A percentile compares a stretch with the other conserved stretches of the same genome.
Conservation (phyloP, 2,113 vertebrate genomes). For the Oceanites oceanicus region DNA sequence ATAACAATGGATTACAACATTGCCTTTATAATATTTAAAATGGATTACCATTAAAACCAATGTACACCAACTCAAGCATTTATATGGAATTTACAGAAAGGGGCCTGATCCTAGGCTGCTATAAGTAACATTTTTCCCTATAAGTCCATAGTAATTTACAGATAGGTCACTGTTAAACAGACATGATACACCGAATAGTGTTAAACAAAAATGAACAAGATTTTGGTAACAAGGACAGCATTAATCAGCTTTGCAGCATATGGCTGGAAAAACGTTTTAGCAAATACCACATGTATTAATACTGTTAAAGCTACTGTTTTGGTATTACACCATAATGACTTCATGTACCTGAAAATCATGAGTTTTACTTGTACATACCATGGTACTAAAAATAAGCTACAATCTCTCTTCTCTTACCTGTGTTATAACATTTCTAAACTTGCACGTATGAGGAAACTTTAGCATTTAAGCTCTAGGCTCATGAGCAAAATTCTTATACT, state of each 20-base stretch:
- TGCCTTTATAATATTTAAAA: neutral
- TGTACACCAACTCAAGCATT: neutral
- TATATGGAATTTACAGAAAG: neutral
- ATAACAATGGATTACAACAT: neutral
- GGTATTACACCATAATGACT: neutral
- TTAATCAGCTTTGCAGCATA: neutral
- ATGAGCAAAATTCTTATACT: neutral
- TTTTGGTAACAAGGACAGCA: neutral
- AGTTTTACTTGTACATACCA: neutral
- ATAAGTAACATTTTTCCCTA: neutral
- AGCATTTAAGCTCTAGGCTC: neutral
- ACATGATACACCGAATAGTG: neutral
- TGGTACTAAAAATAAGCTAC: neutral
- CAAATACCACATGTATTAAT: neutral
- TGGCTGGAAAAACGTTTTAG: neutral
- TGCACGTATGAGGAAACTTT: neutral
- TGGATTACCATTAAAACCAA: neutral
- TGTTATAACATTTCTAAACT: neutral
- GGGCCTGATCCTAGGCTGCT: neutral
- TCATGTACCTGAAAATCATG: neutral
- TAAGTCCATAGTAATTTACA: neutral
- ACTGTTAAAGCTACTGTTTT: neutral
- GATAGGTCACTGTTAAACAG: neutral
- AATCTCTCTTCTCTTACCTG: neutral
- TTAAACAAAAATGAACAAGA: neutral